Evolutionary conservation across 2,797 vertebrate genomes (phyloP).

Genomic region (Selene dorsalis): DNA sequence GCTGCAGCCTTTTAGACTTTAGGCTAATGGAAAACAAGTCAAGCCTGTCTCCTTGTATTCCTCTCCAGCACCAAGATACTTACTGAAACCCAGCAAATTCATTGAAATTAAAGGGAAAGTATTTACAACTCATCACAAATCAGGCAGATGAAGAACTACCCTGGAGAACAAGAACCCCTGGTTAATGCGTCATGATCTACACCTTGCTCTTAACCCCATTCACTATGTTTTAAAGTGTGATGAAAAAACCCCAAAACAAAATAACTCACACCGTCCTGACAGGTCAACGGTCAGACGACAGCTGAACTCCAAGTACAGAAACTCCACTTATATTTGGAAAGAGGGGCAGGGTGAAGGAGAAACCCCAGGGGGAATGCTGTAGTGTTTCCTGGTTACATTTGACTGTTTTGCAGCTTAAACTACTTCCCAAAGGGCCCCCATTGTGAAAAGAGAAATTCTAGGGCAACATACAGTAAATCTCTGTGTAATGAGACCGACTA

Average conservation of each 20-base stretch:
- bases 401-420: slow-evolving; percentile 30
- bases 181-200: not conserved
- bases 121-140: not conserved
- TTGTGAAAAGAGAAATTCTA: slow-evolving; percentile 3
- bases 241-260: slow-evolving; percentile 55
- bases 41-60: not conserved
- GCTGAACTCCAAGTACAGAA: slow-evolving; percentile 42
- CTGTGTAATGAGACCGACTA: not conserved
- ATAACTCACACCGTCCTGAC: slow-evolving; percentile 58
- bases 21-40: slow-evolving; percentile 8
- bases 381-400: slow-evolving; percentile 48
- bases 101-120: not conserved
- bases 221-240: not conserved
- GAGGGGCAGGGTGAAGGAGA: slow-evolving; percentile 26
- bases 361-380: slow-evolving; percentile 20
- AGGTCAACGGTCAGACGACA: slow-evolving; percentile 57
- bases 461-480: slow-evolving; percentile 42
- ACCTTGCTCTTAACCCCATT: not conserved
- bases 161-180: not conserved
- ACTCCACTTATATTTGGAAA: slow-evolving; percentile 56
- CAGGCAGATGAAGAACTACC: not conserved
- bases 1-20: not conserved
- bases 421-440: not conserved
- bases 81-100: not conserved
- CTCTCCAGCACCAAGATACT: not conserved